These are phyloP conservation scores for Triplophysa bombifrons DNA, from an alignment of 2,797 vertebrate genomes.

Conservation along the genomic window DNA sequence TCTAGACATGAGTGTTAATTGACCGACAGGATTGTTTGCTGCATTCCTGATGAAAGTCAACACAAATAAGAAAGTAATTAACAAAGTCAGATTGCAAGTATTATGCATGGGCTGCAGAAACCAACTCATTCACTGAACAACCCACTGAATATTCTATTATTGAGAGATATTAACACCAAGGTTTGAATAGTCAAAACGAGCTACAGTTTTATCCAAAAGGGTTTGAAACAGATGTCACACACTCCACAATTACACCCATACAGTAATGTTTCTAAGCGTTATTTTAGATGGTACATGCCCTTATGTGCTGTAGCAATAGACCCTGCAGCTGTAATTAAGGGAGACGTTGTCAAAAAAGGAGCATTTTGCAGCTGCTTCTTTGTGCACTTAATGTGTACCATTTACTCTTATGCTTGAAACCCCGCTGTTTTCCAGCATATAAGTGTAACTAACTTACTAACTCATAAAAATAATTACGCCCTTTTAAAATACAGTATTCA, in stretches of 20 bases:
- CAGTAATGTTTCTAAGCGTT: conserved; percentile 31
- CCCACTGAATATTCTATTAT: neutral
- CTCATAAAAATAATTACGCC: no score
- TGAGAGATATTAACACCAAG: neutral
- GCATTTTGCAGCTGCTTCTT: conserved; percentile 7
- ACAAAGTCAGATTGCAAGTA: neutral
- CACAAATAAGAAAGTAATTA: neutral
- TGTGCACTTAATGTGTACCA: neutral
- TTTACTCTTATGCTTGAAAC: neutral
- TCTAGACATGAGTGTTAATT: neutral
- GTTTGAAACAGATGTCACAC: conserved; percentile 33
- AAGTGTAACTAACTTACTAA: neutral
- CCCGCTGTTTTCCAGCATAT: neutral
- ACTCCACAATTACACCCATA: conserved; percentile 50
- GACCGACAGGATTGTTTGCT: neutral
- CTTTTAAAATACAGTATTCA: no score
- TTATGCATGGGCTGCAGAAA: neutral
- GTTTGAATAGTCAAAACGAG: conserved; percentile 6
- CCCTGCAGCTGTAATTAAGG: conserved; percentile 27
- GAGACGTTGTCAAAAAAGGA: conserved; percentile 5
- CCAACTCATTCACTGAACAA: neutral
- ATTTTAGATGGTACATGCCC: conserved; percentile 30
- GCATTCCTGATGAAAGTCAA: neutral
- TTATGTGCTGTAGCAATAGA: conserved; percentile 20
- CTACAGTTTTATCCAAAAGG: neutral